phyloP scores from a whole-genome alignment of 64 coral and sea anemone species.

The Astreopora myriophthalma region DNA sequence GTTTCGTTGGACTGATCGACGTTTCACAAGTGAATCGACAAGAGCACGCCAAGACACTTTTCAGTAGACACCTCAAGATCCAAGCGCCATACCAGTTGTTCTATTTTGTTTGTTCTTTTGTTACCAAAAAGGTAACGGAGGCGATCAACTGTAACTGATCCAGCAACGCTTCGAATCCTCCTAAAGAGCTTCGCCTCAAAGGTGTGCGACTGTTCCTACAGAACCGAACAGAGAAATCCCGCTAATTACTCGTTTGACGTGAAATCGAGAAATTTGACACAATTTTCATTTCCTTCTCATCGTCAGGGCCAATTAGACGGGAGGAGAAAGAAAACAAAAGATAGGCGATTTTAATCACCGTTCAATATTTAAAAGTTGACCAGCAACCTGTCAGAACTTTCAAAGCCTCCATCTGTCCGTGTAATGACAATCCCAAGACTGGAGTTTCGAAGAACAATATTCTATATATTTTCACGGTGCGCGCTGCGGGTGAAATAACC shows the following conservation, averaged over 20 bases:
- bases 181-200: background rate
- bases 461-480: background rate
- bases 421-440: background rate
- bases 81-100: background rate
- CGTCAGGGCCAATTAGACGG: background rate
- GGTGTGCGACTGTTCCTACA: background rate
- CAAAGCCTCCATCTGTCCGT: slow-evolving; percentile 15
- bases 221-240: background rate
- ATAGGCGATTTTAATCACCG: slow-evolving; percentile 47
- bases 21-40: background rate
- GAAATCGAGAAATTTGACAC: background rate
- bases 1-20: background rate
- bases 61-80: background rate
- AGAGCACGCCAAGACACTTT: background rate
- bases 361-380: slow-evolving; percentile 48
- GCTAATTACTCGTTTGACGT: background rate
- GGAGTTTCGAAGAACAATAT: background rate
- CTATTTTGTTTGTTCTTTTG: slow-evolving; percentile 14
- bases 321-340: slow-evolving; percentile 39
- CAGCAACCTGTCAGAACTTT: slow-evolving; percentile 37
- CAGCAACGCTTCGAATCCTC: background rate
- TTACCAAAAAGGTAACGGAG: background rate
- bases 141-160: slow-evolving; percentile 13
- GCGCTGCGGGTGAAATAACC: background rate
- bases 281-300: slow-evolving; percentile 1